phyloP scores from a whole-genome alignment of 2,113 vertebrate genomes.

The Acrocephalus arundinaceus region DNA sequence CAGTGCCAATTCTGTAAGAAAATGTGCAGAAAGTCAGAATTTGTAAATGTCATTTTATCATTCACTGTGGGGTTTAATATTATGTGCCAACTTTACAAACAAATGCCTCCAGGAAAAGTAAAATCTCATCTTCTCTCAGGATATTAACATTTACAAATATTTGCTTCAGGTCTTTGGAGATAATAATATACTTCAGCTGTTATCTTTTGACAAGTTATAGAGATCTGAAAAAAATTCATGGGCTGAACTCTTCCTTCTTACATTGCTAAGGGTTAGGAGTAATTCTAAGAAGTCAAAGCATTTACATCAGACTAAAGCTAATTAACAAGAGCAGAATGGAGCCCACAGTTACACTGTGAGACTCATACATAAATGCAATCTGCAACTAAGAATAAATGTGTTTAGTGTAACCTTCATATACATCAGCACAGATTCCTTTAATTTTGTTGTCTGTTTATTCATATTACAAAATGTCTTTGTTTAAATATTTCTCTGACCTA shows the following conservation, averaged over 20 bases:
- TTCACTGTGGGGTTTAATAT: background rate
- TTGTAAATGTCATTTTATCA: constrained; percentile 16
- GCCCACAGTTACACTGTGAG: background rate
- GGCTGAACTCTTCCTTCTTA: background rate
- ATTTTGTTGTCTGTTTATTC: background rate
- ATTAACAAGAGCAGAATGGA: background rate
- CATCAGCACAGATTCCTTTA: background rate
- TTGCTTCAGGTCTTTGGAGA: constrained; percentile 15
- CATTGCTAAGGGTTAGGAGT: background rate
- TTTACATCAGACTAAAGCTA: background rate
- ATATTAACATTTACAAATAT: constrained; percentile 51
- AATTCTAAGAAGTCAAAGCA: background rate
- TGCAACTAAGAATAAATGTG: background rate
- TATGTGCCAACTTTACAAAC: constrained; percentile 4
- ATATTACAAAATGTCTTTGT: constrained; percentile 9
- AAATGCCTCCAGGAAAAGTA: constrained; percentile 21
- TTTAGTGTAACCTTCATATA: constrained; percentile 6
- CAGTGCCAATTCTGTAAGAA: background rate
- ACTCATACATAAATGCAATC: background rate
- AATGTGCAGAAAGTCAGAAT: background rate
- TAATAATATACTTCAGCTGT: background rate
- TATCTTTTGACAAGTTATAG: constrained; percentile 6
- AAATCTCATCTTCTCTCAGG: constrained; percentile 13
- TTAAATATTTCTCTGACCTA: constrained; percentile 18
- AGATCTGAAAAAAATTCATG: background rate